Conservation (phyloP, 2,888 invertebrate species). For the Marasmarcha lunaedactyla region DNA sequence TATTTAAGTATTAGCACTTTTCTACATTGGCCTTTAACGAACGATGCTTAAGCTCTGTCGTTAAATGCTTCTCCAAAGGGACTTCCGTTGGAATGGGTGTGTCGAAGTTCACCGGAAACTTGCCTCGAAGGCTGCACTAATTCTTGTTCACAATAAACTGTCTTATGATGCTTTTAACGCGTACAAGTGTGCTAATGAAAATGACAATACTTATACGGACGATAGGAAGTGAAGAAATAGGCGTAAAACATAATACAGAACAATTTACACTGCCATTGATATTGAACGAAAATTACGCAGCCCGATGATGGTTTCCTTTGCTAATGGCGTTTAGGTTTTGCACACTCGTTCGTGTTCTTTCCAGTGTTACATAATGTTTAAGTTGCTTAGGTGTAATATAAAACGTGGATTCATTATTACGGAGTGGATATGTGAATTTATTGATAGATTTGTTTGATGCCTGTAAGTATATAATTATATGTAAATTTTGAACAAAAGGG, state of each 20-base stretch:
- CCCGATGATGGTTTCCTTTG: background rate
- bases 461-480: conserved; percentile 56
- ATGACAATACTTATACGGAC: no score
- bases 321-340: background rate
- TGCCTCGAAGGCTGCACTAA: no score
- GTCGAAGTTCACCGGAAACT: conserved; percentile 18
- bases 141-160: no score
- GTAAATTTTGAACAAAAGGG: conserved; percentile 58
- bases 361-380: conserved; percentile 18
- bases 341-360: background rate
- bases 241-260: no score
- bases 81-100: conserved; percentile 17
- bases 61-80: conserved; percentile 19
- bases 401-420: conserved; percentile 26
- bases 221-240: no score
- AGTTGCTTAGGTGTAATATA: conserved; percentile 33
- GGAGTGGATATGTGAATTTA: conserved; percentile 32
- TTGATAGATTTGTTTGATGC: conserved; percentile 34
- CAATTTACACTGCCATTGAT: no score
- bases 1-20: conserved; percentile 60
- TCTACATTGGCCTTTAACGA: conserved; percentile 54
- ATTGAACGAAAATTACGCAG: no score
- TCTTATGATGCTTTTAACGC: no score
- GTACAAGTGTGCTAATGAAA: no score
- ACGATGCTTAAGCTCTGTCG: conserved; percentile 37